Conservation (phyloP, 2,113 vertebrate species). For the Thamnophis sirtalis region DNA sequence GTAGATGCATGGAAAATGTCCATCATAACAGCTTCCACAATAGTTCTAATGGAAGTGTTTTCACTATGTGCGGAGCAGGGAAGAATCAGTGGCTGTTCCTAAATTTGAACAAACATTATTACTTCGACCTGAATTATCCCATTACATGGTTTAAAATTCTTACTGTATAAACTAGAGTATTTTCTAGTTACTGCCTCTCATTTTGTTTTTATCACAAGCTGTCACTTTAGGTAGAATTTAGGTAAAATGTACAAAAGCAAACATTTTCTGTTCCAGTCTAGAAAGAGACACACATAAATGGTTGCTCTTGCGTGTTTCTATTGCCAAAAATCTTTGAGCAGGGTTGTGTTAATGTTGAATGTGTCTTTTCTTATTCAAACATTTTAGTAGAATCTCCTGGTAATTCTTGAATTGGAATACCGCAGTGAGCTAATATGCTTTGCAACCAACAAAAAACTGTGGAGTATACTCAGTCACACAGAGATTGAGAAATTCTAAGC, state of each 20-base stretch:
- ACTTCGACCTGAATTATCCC: not conserved
- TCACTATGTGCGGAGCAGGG: not conserved
- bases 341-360: not conserved
- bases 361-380: not conserved
- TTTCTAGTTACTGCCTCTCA: not conserved
- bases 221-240: not conserved
- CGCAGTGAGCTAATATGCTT: not conserved
- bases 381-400: not conserved
- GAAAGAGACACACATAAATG: not conserved
- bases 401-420: not conserved
- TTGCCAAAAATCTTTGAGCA: not conserved
- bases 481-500: not conserved
- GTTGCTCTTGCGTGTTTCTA: not conserved
- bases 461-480: not conserved
- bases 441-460: not conserved
- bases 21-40: not conserved
- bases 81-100: not conserved
- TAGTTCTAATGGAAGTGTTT: not conserved
- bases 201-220: not conserved
- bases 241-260: not conserved
- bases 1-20: not conserved
- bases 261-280: not conserved
- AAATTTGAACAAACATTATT: not conserved
- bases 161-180: not conserved
- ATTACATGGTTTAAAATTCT: not conserved